phyloP scores from a whole-genome alignment of 2,113 vertebrate species.

The Oreotragus oreotragus region DNA sequence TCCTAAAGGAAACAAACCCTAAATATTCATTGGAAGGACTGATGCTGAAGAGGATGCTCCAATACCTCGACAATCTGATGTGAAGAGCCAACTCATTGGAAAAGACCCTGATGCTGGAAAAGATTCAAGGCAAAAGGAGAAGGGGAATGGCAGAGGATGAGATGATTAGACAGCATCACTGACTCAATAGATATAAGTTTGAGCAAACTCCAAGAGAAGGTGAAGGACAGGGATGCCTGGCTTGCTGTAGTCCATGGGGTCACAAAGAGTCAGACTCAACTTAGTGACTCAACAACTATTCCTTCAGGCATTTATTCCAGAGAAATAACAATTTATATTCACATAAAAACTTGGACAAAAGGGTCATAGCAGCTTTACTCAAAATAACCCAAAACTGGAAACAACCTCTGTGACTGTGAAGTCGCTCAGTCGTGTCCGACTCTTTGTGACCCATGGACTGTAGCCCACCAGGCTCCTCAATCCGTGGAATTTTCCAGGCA shows the following conservation, averaged over 20 bases:
- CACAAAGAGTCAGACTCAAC: background rate
- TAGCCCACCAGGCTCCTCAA: background rate
- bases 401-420: background rate
- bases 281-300: background rate
- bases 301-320: background rate
- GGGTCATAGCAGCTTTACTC: background rate
- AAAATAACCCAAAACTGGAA: background rate
- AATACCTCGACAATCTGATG: background rate
- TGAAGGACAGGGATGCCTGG: background rate
- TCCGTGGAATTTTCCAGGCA: background rate
- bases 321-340: background rate
- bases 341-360: background rate
- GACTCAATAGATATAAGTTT: background rate
- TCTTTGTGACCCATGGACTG: background rate
- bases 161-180: background rate
- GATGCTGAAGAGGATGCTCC: background rate
- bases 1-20: background rate
- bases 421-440: background rate
- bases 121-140: background rate
- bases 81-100: background rate
- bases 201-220: background rate
- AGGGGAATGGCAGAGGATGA: background rate
- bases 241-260: background rate
- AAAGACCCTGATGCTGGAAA: background rate
- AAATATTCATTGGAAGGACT: background rate